Percentiles rank a stretch among this genome's conserved stretches.
Evolutionary conservation across 2,797 vertebrate species (phyloP).

Genomic region (Leucoraja ocellata): DNA sequence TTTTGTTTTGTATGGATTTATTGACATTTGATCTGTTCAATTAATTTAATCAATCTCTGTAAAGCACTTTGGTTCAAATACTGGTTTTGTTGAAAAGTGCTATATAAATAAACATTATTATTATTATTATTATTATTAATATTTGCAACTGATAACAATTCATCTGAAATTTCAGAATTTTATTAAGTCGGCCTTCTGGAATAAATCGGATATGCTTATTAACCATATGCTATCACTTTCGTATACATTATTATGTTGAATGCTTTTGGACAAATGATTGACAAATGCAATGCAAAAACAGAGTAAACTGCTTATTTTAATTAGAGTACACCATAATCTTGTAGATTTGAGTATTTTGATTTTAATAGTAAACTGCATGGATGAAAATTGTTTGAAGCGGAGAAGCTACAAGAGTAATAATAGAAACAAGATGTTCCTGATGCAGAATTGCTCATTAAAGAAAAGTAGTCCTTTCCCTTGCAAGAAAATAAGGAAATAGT

Average conservation of each 20-base stretch:
- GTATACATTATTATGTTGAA: neutral
- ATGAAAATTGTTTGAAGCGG: neutral
- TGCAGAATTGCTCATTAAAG: neutral
- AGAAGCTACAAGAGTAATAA: neutral
- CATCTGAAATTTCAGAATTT: neutral
- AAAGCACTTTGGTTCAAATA: too few species aligned
- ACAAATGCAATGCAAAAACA: neutral
- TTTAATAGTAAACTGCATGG: neutral
- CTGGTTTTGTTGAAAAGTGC: too few species aligned
- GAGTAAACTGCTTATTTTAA: constrained; percentile 22
- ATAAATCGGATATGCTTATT: neutral
- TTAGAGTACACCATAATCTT: neutral
- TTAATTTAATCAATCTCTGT: too few species aligned
- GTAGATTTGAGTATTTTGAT: neutral
- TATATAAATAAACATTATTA: too few species aligned
- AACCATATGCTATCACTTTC: neutral
- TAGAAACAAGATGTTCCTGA: constrained; percentile 26
- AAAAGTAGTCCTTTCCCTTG: neutral
- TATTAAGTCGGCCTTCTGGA: neutral
- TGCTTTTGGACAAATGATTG: neutral
- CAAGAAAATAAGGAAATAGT: constrained; percentile 7
- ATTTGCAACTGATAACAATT: neutral
- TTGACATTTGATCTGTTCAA: too few species aligned
- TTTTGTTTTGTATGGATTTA: too few species aligned
- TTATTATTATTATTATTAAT: too few species aligned